Evolutionary conservation across 2,113 vertebrate species (phyloP).

Genomic region (Hyperopisus bebe): DNA sequence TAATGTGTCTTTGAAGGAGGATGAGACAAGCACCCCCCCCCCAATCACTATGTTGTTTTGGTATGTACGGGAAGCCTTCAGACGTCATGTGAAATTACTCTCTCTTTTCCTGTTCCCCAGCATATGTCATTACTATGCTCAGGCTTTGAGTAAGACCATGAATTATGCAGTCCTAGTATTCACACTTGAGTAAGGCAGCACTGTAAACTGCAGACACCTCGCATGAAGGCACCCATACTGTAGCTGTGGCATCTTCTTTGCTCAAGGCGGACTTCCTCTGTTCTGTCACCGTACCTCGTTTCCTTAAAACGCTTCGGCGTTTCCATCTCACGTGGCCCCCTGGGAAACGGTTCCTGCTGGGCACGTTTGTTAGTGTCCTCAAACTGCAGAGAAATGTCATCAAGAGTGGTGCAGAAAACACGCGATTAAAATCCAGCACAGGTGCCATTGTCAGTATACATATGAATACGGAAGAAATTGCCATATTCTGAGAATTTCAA

Average conservation of each 20-base stretch:
- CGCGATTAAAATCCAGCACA: neutral
- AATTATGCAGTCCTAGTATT: conserved; percentile 3
- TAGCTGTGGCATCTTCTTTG: neutral
- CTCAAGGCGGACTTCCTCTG: conserved; percentile 7
- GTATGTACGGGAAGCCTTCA: conserved; percentile 8
- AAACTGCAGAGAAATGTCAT: neutral
- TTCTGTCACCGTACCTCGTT: neutral
- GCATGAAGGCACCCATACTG: neutral
- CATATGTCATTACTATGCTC: conserved; percentile 17
- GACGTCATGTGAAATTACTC: conserved; percentile 9
- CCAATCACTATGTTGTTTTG: conserved; percentile 17
- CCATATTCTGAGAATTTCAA: neutral
- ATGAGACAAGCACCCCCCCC: neutral
- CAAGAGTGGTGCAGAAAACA: neutral
- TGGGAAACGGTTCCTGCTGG: neutral
- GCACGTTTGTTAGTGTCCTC: neutral
- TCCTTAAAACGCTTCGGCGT: neutral
- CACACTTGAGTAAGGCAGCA: conserved; percentile 6
- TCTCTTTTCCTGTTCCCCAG: conserved; percentile 4
- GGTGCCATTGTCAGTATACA: neutral
- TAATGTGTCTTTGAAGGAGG: neutral
- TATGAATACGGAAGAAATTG: neutral
- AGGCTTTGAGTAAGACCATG: conserved; percentile 8
- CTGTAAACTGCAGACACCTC: conserved; percentile 5
- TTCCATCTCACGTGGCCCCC: neutral